Conservation (phyloP, 2,797 vertebrate genomes). For the Brachyrhaphis roseni region DNA sequence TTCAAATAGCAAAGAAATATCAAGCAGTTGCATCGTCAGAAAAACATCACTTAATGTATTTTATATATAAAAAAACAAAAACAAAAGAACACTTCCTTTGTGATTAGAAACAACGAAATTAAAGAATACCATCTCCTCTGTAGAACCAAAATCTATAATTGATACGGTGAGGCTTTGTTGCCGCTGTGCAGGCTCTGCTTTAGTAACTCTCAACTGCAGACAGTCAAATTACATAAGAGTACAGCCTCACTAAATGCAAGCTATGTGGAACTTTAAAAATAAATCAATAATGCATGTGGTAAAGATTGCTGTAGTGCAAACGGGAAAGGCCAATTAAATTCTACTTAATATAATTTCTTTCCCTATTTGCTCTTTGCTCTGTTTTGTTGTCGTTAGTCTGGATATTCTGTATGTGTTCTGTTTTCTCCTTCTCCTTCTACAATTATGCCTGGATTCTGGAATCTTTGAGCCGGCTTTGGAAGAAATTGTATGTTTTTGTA, state of each 20-base stretch:
- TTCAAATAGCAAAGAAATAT: conserved; percentile 1
- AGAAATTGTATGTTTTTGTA: no score
- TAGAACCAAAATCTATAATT: conserved; percentile 20
- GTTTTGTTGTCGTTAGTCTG: neutral
- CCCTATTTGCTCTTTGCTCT: neutral
- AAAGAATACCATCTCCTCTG: neutral
- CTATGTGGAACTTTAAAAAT: conserved; percentile 61
- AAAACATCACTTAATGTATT: conserved; percentile 3
- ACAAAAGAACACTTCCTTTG: neutral
- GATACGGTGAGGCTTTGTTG: conserved; percentile 37
- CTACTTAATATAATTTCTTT: conserved; percentile 37
- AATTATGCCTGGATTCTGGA: neutral
- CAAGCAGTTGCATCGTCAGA: neutral
- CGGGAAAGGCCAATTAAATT: conserved; percentile 60
- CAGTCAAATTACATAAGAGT: conserved; percentile 35
- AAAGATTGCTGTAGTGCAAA: conserved; percentile 52
- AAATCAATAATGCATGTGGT: conserved; percentile 68
- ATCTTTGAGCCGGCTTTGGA: neutral
- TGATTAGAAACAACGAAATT: conserved; percentile 6
- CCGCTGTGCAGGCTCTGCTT: conserved; percentile 19
- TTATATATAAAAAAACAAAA: neutral
- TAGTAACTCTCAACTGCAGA: conserved; percentile 23
- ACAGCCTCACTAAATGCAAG: conserved; percentile 45
- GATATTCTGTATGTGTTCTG: neutral
- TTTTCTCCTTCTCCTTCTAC: neutral